Conservation (phyloP, 2,113 vertebrate species). For the Accipiter cooperii region DNA sequence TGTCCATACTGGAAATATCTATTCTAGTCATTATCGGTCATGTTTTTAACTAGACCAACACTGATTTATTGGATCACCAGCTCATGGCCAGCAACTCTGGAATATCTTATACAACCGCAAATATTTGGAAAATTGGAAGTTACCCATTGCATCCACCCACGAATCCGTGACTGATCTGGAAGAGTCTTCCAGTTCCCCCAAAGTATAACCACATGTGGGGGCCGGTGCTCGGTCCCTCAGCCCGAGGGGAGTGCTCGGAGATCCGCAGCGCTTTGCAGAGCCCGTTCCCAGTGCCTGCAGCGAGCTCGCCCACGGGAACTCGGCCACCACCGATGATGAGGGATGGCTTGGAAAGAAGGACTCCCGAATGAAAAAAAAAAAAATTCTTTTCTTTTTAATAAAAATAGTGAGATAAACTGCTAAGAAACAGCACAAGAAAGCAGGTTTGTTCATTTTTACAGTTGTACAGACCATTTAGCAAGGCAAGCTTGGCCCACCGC, state of each 20-base stretch:
- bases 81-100: neutral
- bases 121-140: neutral
- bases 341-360: neutral
- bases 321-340: fast-evolving
- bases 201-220: neutral
- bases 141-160: neutral
- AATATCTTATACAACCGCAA: neutral
- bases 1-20: neutral
- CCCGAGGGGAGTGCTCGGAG: fast-evolving
- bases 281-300: neutral
- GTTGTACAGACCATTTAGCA: neutral
- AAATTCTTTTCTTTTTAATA: neutral
- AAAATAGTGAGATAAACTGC: slow-evolving; percentile 10
- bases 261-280: neutral
- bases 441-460: neutral
- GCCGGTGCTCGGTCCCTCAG: neutral
- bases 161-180: neutral
- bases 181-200: neutral
- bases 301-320: fast-evolving
- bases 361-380: neutral
- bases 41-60: neutral
- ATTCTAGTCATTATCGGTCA: neutral
- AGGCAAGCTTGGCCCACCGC: neutral
- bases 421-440: neutral
- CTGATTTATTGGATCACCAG: neutral